Evolutionary conservation across 2,888 invertebrate species (phyloP).

Genomic region (Sphinx pinastri): DNA sequence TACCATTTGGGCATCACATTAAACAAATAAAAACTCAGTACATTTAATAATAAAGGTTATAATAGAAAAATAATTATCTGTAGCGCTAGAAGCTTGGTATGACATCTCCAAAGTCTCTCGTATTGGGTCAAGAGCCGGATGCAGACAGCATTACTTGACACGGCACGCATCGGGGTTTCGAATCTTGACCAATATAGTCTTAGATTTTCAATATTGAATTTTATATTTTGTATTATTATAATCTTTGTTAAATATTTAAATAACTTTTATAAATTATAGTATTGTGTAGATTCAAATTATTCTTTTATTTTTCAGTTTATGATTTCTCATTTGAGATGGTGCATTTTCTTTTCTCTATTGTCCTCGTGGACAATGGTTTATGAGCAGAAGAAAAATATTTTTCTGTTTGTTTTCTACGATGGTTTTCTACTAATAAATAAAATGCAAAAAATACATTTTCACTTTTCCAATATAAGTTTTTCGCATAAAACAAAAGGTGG

Average conservation of each 20-base stretch:
- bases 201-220: neutral
- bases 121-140: constrained; percentile 15
- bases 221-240: neutral
- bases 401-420: too few relatives aligned
- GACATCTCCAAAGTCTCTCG: constrained; percentile 5
- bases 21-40: neutral
- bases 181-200: neutral
- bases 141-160: constrained; percentile 19
- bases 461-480: neutral
- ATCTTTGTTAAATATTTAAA: neutral
- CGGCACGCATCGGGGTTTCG: constrained; percentile 15
- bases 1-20: neutral
- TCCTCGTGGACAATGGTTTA: too few relatives aligned
- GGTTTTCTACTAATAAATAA: too few relatives aligned
- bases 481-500: constrained; percentile 6
- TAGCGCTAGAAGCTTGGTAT: neutral
- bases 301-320: too few relatives aligned
- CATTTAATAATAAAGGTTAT: neutral
- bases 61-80: neutral
- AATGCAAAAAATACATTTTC: constrained; percentile 33
- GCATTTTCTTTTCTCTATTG: too few relatives aligned
- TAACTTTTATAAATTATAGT: too few relatives aligned
- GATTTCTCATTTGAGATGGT: too few relatives aligned
- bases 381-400: constrained; percentile 28
- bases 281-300: too few relatives aligned